These are phyloP conservation scores for Crossocerus cetratus DNA, from an alignment of 2,888 invertebrate genomes.

Conservation along the genomic window DNA sequence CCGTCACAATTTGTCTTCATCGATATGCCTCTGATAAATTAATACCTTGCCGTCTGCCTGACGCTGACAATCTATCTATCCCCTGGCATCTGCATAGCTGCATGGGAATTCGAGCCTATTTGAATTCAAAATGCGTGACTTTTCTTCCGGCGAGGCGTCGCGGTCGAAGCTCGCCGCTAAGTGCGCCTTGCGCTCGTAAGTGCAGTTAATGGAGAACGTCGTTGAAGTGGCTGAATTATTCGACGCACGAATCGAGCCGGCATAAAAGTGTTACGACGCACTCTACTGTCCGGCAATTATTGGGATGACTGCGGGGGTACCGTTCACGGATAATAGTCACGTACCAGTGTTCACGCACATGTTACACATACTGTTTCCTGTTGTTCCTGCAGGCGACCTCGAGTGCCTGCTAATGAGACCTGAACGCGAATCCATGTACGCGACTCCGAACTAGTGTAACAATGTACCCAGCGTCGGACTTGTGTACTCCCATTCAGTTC, in stretches of 20 bases:
- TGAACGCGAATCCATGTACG: neutral
- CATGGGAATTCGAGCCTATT: no score
- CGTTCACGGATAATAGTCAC: conserved; percentile 39
- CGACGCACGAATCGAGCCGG: conserved; percentile 49
- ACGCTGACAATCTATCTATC: no score
- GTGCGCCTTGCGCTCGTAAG: conserved; percentile 4
- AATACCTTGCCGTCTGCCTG: neutral
- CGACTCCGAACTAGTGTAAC: no score
- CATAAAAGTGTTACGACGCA: conserved; percentile 50
- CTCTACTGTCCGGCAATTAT: conserved; percentile 43
- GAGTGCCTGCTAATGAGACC: conserved; percentile 41
- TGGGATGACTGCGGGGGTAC: conserved; percentile 19
- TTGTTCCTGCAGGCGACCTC: conserved; percentile 30
- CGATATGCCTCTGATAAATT: neutral
- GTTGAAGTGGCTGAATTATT: conserved; percentile 49
- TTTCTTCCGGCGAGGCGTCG: no score
- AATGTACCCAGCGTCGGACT: no score
- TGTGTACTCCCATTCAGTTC: no score
- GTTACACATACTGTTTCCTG: conserved; percentile 36
- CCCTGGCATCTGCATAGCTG: no score
- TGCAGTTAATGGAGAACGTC: conserved; percentile 35
- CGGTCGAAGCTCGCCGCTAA: no score
- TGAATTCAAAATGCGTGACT: no score
- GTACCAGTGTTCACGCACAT: conserved; percentile 28
- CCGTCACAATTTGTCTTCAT: neutral